Percentiles rank a stretch among this genome's conserved stretches.
Conservation (phyloP, 2,888 invertebrate genomes). For the Brenthis daphne region DNA sequence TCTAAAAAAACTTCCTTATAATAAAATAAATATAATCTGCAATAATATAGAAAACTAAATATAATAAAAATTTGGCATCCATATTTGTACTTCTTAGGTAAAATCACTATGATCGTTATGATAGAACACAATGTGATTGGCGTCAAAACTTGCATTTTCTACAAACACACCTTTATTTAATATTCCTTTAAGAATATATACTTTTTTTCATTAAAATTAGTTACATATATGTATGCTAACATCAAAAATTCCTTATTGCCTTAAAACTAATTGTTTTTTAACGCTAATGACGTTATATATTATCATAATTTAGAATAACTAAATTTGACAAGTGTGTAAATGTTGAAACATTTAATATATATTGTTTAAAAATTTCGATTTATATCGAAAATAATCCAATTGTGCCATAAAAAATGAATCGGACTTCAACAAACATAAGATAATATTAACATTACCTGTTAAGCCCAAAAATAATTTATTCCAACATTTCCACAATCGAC, state of each 20-base stretch:
- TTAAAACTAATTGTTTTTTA: constrained; percentile 4
- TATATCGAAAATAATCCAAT: background rate
- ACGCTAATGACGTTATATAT: constrained; percentile 1
- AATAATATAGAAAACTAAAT: constrained; percentile 30
- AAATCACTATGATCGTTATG: constrained; percentile 25
- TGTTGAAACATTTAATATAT: background rate
- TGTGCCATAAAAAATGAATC: background rate
- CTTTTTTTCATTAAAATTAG: too few relatives aligned
- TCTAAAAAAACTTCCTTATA: constrained; percentile 13
- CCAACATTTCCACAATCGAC: background rate
- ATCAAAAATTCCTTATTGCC: background rate
- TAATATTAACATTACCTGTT: constrained; percentile 32
- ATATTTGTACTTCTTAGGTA: constrained; percentile 45
- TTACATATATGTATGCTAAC: too few relatives aligned
- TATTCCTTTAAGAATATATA: too few relatives aligned
- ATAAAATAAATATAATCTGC: constrained; percentile 21
- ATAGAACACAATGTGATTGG: constrained; percentile 34
- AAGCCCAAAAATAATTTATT: constrained; percentile 9
- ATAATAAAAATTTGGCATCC: constrained; percentile 44
- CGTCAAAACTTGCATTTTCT: background rate
- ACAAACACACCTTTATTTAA: too few relatives aligned
- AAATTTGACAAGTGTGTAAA: background rate
- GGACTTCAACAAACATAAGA: constrained; percentile 29
- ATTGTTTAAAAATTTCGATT: constrained; percentile 9
- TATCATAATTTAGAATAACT: background rate